These are phyloP conservation scores for Coilia nasus DNA, from an alignment of 2,797 vertebrate species.

Conservation along the genomic window DNA sequence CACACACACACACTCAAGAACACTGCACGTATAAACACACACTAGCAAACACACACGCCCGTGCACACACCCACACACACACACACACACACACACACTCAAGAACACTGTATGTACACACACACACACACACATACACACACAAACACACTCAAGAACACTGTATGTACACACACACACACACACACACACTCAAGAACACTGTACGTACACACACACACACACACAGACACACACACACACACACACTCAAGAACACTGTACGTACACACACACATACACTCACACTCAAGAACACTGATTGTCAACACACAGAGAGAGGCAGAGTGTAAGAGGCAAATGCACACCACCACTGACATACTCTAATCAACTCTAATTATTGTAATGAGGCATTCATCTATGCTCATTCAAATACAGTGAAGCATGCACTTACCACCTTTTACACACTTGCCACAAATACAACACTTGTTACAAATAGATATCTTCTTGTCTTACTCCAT, in stretches of 20 bases:
- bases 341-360: not conserved
- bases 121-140: not conserved
- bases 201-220: constrained; percentile 64
- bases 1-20: constrained; percentile 79
- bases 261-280: not conserved
- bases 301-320: not conserved
- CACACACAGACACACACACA: not conserved
- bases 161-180: constrained; percentile 67
- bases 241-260: not conserved
- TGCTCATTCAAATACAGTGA: too few relatives aligned
- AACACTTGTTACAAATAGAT: not conserved
- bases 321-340: not conserved
- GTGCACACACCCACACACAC: not conserved
- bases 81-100: constrained; percentile 64
- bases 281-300: not conserved
- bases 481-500: not conserved
- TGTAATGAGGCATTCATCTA: not conserved
- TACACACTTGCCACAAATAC: not conserved
- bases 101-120: constrained; percentile 83
- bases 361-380: not conserved
- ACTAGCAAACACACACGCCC: too few relatives aligned
- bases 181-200: not conserved
- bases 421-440: not conserved
- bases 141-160: constrained; percentile 81
- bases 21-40: constrained; percentile 71